Percentiles rank a stretch among this genome's conserved stretches.
Evolutionary conservation across 2,113 vertebrate species (phyloP).

Genomic region (Petroica traversi): DNA sequence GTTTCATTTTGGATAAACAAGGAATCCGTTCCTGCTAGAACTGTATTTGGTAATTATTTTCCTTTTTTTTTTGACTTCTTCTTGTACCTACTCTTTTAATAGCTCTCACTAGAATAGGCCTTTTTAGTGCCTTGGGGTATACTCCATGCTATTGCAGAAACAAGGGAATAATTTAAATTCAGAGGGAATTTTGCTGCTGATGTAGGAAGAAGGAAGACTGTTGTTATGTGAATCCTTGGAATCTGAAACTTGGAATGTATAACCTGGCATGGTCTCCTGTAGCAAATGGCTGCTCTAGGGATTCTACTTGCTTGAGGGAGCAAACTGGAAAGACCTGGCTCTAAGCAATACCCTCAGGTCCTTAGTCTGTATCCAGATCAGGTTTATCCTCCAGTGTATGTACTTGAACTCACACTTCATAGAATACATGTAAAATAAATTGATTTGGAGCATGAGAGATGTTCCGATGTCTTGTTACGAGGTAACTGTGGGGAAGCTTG

Average conservation of each 20-base stretch:
- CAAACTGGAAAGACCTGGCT: neutral
- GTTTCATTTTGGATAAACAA: slow-evolving; percentile 99
- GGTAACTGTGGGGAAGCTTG: neutral
- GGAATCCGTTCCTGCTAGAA: slow-evolving; percentile 96
- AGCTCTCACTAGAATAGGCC: neutral
- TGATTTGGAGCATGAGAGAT: neutral
- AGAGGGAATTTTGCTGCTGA: neutral
- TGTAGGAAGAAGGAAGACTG: neutral
- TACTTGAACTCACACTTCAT: neutral
- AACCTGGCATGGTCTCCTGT: neutral
- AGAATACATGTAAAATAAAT: neutral
- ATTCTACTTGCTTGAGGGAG: neutral
- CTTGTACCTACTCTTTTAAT: neutral
- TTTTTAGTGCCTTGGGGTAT: neutral
- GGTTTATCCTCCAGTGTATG: neutral
- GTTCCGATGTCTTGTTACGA: neutral
- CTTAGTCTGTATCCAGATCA: neutral
- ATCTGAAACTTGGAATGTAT: neutral
- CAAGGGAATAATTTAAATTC: neutral
- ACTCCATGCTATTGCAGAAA: neutral
- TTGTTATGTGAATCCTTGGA: neutral
- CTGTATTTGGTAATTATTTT: slow-evolving; percentile 91
- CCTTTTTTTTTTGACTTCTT: neutral
- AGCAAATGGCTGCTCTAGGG: neutral
- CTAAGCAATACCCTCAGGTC: neutral